Conservation (phyloP, 2,113 vertebrate species). For the Tringa solitaria region DNA sequence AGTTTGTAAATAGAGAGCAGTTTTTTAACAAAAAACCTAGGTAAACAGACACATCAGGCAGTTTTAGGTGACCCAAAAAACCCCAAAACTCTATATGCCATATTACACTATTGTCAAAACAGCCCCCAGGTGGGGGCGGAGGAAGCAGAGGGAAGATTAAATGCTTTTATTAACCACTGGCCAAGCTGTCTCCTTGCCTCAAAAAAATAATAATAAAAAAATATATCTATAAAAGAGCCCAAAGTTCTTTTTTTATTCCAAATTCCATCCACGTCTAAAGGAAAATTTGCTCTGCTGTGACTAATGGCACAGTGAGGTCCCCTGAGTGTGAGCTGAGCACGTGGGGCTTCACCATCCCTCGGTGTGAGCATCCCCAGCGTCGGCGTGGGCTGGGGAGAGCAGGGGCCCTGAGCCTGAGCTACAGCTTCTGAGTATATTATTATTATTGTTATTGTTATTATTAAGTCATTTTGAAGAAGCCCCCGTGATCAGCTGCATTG, state of each 20-base stretch:
- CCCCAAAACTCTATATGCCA: background rate
- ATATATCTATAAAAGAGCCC: background rate
- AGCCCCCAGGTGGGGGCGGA: background rate
- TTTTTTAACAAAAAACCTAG: background rate
- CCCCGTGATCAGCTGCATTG: accelerated
- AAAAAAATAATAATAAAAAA: background rate
- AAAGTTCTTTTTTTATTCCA: background rate
- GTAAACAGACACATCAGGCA: background rate
- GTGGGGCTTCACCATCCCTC: background rate
- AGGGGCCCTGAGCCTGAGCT: background rate
- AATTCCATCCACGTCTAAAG: background rate
- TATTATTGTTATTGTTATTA: no score
- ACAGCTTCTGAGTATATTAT: background rate
- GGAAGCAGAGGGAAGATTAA: background rate
- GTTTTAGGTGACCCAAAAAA: background rate
- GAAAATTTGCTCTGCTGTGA: background rate
- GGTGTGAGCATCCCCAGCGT: accelerated
- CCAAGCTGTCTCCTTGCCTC: background rate
- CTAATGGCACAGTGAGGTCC: accelerated
- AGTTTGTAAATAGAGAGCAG: background rate
- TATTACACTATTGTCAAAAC: background rate
- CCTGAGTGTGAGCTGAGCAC: background rate
- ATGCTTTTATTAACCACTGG: background rate
- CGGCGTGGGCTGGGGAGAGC: accelerated
- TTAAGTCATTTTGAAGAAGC: accelerated